Evolutionary conservation across 2,797 vertebrate species (phyloP).

Genomic region (Eulemur albifrons): DNA sequence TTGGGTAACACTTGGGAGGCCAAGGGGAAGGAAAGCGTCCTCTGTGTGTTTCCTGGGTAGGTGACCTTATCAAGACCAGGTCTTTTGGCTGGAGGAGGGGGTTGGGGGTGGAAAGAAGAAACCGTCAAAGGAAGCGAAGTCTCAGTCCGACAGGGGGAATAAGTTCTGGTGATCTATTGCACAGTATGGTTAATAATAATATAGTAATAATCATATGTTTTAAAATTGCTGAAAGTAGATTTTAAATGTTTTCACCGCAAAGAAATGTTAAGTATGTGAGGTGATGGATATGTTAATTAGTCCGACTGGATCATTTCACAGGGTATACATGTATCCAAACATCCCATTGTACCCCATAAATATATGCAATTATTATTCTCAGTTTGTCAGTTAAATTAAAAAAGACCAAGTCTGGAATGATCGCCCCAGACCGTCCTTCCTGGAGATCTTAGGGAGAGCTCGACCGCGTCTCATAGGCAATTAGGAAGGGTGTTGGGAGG

Average conservation of each 20-base stretch:
- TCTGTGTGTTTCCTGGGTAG: background rate
- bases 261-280: background rate
- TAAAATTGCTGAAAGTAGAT: background rate
- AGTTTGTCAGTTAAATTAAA: background rate
- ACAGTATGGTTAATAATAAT: background rate
- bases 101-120: background rate
- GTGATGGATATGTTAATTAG: background rate
- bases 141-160: background rate
- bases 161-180: background rate
- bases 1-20: constrained; percentile 12
- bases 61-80: background rate
- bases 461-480: background rate
- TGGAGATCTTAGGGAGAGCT: background rate
- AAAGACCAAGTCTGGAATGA: background rate
- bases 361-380: background rate
- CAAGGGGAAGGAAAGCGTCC: background rate
- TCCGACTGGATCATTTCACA: background rate
- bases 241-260: background rate
- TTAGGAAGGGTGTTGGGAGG: background rate
- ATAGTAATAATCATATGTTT: background rate
- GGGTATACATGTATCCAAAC: background rate
- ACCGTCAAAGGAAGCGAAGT: background rate
- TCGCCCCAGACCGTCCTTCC: background rate
- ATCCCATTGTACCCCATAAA: background rate
- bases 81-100: background rate